Evolutionary conservation across 2,797 vertebrate species (phyloP).

Genomic region (Thunnus albacares): DNA sequence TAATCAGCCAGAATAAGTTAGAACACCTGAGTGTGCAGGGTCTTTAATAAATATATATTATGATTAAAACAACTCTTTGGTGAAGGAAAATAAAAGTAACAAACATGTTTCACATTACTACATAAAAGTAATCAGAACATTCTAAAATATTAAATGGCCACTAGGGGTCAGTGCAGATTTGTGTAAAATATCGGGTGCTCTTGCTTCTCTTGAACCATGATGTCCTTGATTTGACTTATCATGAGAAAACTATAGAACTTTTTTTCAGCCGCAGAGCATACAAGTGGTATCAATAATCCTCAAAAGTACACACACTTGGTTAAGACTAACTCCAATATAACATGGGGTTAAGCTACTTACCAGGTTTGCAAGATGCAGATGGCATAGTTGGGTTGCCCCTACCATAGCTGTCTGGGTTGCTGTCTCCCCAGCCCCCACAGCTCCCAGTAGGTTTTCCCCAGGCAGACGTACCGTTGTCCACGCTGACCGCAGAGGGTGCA

Average conservation of each 20-base stretch:
- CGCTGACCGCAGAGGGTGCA: conserved; percentile 87
- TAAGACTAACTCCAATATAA: neutral
- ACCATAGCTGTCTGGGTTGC: conserved; percentile 84
- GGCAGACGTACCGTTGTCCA: conserved; percentile 96
- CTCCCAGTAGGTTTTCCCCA: conserved; percentile 92
- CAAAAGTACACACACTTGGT: neutral
- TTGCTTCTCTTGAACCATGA: conserved; percentile 16
- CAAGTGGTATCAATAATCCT: neutral
- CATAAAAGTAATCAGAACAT: neutral
- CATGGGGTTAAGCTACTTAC: conserved; percentile 77
- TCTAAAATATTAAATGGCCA: conserved; percentile 45
- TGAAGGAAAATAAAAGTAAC: neutral
- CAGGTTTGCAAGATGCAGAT: conserved; percentile 91
- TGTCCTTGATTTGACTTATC: conserved; percentile 59
- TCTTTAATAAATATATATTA: no score
- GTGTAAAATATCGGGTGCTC: neutral
- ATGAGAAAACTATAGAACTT: conserved; percentile 13
- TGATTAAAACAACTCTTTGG: neutral
- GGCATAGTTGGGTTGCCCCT: conserved; percentile 90
- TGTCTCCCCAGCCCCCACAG: conserved; percentile 92
- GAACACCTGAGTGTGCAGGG: no score
- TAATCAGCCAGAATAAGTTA: no score
- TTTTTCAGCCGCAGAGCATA: conserved; percentile 8
- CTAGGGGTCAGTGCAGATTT: conserved; percentile 75
- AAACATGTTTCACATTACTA: conserved; percentile 3